Evolutionary conservation across 1,140 invertebrate species (phyloP).

Genomic region (Sarcophaga bullata): DNA sequence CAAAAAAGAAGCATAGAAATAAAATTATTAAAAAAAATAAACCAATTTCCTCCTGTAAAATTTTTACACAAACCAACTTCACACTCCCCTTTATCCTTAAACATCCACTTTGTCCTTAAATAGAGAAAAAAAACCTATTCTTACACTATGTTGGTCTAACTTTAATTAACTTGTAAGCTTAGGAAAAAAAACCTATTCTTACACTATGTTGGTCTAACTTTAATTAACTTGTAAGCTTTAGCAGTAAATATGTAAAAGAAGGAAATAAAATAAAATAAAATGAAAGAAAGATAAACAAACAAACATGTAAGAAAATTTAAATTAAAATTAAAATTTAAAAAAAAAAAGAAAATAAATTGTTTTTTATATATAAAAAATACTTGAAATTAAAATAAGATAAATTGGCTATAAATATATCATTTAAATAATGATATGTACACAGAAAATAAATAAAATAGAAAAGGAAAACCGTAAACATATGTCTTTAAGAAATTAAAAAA

Average conservation of each 20-base stretch:
- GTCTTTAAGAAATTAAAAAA: slow-evolving; percentile 5
- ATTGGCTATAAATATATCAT: too few relatives aligned
- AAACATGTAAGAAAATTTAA: slow-evolving; percentile 3
- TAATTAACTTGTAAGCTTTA: slow-evolving; percentile 2
- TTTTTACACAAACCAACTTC: too few relatives aligned
- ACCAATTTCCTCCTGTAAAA: too few relatives aligned
- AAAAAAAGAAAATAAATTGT: neutral
- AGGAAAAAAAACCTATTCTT: too few relatives aligned
- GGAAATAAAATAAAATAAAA: neutral
- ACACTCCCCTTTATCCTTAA: neutral
- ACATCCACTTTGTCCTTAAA: neutral
- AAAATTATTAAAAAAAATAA: too few relatives aligned
- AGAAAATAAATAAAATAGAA: neutral
- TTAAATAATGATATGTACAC: too few relatives aligned
- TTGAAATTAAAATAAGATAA: too few relatives aligned
- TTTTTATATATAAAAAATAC: too few relatives aligned
- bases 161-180: slow-evolving; percentile 2
- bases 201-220: neutral
- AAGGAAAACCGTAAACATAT: neutral
- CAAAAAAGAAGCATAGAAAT: neutral
- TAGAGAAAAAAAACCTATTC: too few relatives aligned
- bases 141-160: neutral
- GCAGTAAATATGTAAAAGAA: neutral
- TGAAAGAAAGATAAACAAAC: neutral
- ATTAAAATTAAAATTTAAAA: neutral